phyloP scores from a whole-genome alignment of 2,113 vertebrate species.

The Corydoras maculifer region DNA sequence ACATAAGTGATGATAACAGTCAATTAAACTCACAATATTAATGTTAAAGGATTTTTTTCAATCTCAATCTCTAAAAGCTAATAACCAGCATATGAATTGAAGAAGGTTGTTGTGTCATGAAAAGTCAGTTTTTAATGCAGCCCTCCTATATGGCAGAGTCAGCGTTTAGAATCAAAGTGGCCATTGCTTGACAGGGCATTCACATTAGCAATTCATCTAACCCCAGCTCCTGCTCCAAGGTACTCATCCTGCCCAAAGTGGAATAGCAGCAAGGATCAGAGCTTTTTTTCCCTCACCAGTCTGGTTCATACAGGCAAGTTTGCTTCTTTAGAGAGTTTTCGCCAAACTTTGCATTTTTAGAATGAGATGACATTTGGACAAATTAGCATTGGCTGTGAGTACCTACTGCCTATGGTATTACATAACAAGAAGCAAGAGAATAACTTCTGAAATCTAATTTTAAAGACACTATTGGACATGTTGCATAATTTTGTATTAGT shows the following conservation, averaged over 20 bases:
- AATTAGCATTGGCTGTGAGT: background rate
- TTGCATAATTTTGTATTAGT: background rate
- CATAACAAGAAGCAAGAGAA: background rate
- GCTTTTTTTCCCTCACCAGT: background rate
- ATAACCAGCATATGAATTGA: conserved; percentile 28
- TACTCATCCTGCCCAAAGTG: conserved; percentile 54
- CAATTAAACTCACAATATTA: too few relatives aligned
- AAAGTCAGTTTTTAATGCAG: conserved; percentile 59
- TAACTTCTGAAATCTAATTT: background rate
- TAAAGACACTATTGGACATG: background rate
- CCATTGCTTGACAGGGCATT: conserved; percentile 51
- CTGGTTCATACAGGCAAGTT: conserved; percentile 6
- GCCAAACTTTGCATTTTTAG: background rate
- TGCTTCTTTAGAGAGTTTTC: conserved; percentile 15
- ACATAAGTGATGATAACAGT: conserved; percentile 13
- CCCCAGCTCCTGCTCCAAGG: conserved; percentile 50
- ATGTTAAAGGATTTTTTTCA: conserved; percentile 13
- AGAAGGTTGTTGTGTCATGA: conserved; percentile 39
- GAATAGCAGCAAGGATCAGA: conserved; percentile 49
- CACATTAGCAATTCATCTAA: conserved; percentile 58
- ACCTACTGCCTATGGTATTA: background rate
- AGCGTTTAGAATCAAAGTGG: conserved; percentile 56
- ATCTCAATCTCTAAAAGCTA: conserved; percentile 29
- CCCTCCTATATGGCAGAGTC: conserved; percentile 46
- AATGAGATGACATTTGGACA: background rate